Base-by-base conservation (phyloP, 2,888 invertebrate genomes). In the Julus scandinavius region DNA sequence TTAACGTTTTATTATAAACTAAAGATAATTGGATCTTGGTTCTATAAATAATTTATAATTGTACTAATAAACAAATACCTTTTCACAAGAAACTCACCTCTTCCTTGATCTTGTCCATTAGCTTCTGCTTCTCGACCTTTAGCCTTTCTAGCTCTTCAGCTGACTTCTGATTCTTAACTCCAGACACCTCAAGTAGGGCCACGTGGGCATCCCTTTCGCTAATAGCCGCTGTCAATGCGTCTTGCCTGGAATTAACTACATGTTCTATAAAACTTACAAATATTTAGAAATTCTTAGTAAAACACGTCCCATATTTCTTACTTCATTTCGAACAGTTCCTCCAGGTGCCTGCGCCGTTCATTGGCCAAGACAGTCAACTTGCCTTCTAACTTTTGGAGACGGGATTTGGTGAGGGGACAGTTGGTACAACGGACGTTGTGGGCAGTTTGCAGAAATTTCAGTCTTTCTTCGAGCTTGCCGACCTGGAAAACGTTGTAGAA, bases 181-280 rank as follows among this genome's bases (percentile, higher is more conserved):
- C 95, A 88, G 95, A 94, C 91, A 96, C 94, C 92, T 97, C 97
- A 89, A 97, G 92, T 89, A 97, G 94, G 0, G 96, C 97, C 91
- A 98, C 94, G 92, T 96, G 96, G 15, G 97, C 95, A 92, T 98
- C 97, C 92, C 97, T 97, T 91, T 97, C 97, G 91, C 96, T 96
- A 89, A 97, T 95, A 4, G 96, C 95, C 89, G 95, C 95, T 92
- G 96, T 95, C 89, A 97, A 93, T 87, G 97, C 95, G 92, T 97
- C 97, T 93, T 96, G 95, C 92, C 97, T 97, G 92, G 38, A 92
- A 92, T 90, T 49, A 85, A 89, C 90, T 89, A 89, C 63, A 85
- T 80, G 54, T 87, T 5, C 17, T 6, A 11, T 45, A 85, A 84
- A 84, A 1, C 40, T 5, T 63, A 0, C n/a, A 63, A 20, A 63